Evolutionary conservation across 1,140 invertebrate genomes (phyloP).

Genomic region (Brachionus manjavacas): DNA sequence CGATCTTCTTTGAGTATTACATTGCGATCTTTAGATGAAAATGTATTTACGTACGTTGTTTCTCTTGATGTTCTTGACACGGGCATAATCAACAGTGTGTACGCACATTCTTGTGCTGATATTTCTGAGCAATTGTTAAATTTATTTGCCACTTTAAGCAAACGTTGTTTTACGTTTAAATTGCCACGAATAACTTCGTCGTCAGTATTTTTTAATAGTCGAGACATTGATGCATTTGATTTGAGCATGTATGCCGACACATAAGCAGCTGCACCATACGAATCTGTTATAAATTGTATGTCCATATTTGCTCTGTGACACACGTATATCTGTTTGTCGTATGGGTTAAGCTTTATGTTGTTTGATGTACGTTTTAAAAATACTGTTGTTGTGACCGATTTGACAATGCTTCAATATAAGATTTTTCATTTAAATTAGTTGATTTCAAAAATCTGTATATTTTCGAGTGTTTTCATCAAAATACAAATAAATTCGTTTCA

Average conservation of each 20-base stretch:
- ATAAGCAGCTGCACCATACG: neutral
- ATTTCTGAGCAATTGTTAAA: neutral
- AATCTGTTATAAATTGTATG: neutral
- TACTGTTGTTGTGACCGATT: neutral
- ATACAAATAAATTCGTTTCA: neutral
- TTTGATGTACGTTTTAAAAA: neutral
- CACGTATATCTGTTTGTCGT: neutral
- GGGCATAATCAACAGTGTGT: neutral
- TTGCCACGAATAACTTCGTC: neutral
- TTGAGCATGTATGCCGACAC: neutral
- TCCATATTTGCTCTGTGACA: neutral
- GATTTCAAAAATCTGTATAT: neutral
- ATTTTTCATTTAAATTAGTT: neutral
- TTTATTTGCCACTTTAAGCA: neutral
- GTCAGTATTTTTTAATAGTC: neutral
- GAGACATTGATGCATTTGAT: neutral
- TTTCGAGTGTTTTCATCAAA: neutral
- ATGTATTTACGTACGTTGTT: neutral
- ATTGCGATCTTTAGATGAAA: neutral
- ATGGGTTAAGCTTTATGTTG: neutral
- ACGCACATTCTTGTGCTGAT: neutral
- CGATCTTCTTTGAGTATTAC: constrained; percentile 2
- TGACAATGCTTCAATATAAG: neutral
- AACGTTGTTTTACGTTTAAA: neutral
- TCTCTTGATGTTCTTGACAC: neutral